These are phyloP conservation scores for western clawed frog (Xenopus tropicalis) DNA, from an alignment of 2,113 vertebrate species.

Conservation along the genomic window DNA sequence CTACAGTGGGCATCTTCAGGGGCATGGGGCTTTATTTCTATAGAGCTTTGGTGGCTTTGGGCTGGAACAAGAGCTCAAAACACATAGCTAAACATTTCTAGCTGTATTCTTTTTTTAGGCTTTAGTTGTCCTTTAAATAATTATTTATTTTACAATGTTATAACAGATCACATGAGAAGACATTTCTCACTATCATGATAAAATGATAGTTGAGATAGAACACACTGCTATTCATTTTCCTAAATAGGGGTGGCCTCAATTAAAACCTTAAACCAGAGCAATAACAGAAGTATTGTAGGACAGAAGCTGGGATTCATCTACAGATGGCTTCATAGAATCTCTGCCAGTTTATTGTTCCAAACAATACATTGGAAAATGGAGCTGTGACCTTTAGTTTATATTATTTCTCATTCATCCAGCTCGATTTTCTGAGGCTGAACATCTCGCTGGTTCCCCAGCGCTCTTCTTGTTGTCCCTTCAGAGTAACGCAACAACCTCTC, in stretches of 20 bases:
- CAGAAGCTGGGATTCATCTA: background rate
- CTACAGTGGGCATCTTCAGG: no score
- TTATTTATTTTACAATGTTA: no score
- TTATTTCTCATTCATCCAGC: background rate
- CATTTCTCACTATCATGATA: no score
- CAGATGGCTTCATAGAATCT: background rate
- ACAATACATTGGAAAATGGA: background rate
- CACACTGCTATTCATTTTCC: background rate
- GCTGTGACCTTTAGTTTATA: background rate
- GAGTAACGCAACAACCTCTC: conserved; percentile 1
- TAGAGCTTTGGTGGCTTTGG: no score
- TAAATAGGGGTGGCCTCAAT: background rate
- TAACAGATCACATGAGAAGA: no score
- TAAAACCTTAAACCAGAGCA: background rate
- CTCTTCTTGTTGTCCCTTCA: background rate
- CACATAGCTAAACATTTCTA: no score
- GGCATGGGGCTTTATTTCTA: no score
- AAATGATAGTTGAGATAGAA: no score
- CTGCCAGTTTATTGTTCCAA: background rate
- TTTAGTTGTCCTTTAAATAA: no score
- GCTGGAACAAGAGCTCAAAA: no score
- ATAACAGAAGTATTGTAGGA: background rate
- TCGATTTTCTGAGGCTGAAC: background rate
- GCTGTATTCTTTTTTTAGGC: no score
- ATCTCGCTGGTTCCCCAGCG: background rate